Conservation (phyloP, 2,113 vertebrate species). For the Hemiscyllium ocellatum region DNA sequence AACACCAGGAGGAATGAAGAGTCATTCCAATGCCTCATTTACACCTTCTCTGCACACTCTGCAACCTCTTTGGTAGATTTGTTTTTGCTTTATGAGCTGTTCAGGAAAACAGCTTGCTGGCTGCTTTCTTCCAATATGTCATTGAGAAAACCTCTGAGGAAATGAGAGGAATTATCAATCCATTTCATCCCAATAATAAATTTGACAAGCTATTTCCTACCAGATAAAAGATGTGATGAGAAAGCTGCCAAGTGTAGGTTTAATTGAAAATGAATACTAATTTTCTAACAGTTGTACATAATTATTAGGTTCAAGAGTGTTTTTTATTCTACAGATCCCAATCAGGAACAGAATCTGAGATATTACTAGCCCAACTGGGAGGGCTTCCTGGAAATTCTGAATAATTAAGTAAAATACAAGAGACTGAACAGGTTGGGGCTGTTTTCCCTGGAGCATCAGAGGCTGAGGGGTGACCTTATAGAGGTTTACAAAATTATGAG, state of each 20-base stretch:
- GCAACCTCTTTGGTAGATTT: background rate
- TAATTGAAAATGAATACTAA: background rate
- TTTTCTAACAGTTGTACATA: background rate
- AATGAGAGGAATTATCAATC: background rate
- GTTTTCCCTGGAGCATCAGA: too few relatives aligned
- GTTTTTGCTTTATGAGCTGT: too few relatives aligned
- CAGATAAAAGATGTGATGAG: background rate
- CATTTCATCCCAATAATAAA: background rate
- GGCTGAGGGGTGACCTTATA: too few relatives aligned
- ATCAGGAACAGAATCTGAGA: background rate
- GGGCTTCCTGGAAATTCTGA: too few relatives aligned
- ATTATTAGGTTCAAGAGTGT: background rate
- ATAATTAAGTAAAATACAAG: background rate
- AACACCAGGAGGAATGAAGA: background rate
- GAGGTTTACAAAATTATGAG: too few relatives aligned
- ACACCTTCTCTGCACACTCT: background rate
- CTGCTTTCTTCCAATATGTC: background rate
- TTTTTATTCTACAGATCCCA: background rate
- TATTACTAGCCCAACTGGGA: background rate
- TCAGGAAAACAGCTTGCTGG: background rate
- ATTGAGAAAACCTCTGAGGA: background rate
- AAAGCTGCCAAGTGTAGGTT: background rate
- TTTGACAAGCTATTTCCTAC: background rate
- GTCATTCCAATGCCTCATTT: background rate
- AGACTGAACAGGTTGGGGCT: too few relatives aligned